These are phyloP conservation scores for Bambusicola thoracicus DNA, from an alignment of 2,113 vertebrate genomes.

Conservation along the genomic window DNA sequence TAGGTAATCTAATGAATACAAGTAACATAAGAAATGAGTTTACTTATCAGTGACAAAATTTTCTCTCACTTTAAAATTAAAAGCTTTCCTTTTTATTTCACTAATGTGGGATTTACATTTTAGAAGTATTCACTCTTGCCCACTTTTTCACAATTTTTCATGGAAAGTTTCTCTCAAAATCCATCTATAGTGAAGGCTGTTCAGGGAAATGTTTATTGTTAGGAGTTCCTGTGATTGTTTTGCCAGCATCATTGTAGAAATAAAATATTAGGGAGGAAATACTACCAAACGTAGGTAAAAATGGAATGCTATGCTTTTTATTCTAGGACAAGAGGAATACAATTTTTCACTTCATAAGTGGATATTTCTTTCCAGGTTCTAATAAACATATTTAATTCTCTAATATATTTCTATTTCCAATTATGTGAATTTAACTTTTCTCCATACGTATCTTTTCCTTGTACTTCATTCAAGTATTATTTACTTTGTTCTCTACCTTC, in stretches of 20 bases:
- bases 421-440: conserved; percentile 48
- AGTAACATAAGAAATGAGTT: background rate
- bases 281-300: background rate
- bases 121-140: background rate
- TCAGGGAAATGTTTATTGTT: background rate
- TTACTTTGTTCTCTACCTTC: conserved; percentile 40
- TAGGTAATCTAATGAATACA: background rate
- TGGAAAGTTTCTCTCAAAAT: background rate
- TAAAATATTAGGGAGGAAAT: background rate
- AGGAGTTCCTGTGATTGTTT: background rate
- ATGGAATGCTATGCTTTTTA: background rate
- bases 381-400: conserved; percentile 1
- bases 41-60: background rate
- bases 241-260: background rate
- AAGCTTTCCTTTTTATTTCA: conserved; percentile 1
- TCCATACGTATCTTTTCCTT: conserved; percentile 19
- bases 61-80: conserved; percentile 13
- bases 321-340: background rate
- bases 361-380: conserved; percentile 32
- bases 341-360: conserved; percentile 5
- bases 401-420: conserved; percentile 45
- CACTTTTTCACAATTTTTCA: background rate
- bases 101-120: background rate
- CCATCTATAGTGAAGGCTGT: background rate
- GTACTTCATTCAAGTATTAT: conserved; percentile 13